Base-by-base conservation (phyloP, 2,797 vertebrate genomes). In the Eurystomus glaucurus region DNA sequence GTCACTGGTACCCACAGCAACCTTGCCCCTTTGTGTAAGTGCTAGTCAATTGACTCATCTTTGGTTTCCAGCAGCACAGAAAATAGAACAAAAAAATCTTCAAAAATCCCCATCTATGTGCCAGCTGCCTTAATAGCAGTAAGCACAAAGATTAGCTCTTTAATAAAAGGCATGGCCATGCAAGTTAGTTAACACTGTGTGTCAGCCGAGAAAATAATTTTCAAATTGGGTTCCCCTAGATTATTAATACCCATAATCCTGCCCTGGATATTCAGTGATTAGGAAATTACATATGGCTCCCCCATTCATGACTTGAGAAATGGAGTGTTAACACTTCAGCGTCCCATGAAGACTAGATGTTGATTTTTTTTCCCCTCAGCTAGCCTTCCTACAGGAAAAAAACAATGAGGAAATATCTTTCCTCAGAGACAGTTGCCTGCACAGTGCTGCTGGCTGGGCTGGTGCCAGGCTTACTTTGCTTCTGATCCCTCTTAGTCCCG, bases 11-110 rank as follows among this genome's bases (percentile, higher is more conserved):
- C 35, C n/a, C 41, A 57, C 48, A 77, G 35, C 48, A 78, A 17
- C 31, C 26, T 65, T 37, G 83, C 64, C 19, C 7, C 28, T 92
- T 74, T 79, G 71, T 75, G 39, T 86, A 51, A 90, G 39, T 60
- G 66, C 52, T 58, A 46, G 93, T 82, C 96, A 96, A 95, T 28
- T 50, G 78, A 79, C 52, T 94, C 57, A 93, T 45, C 77, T 85
- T 88, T 96, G 71, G 84, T 69, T 43, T 46, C 61, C 46, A 74
- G 70, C 39, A 93, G 37, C 62, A 79, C 5, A 85, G 50, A 86
- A 71, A 77, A 81, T 46, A 81, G 58, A 70, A 62, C 13, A 81
- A 80, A 93, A 69, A 93, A 50, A 3, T 4, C 46, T 61, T n/a
- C 10, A 66, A 52, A 52, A 46, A 64, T 78, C 46, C 33, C 69